phyloP scores from a whole-genome alignment of 2,797 vertebrate genomes.

The Zenarchopterus dispar region DNA sequence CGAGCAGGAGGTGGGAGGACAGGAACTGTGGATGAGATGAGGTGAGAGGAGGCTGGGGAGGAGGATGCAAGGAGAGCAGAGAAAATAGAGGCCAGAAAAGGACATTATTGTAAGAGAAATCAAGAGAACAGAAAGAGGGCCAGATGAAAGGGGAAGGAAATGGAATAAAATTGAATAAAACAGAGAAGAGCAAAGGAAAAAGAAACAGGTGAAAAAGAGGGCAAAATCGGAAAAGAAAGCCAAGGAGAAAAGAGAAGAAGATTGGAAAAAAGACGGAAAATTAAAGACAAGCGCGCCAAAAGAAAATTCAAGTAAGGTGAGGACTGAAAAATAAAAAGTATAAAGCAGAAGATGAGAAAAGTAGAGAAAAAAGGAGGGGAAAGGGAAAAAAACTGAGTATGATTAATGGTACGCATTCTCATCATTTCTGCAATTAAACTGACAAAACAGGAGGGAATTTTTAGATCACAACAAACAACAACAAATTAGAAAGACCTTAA shows the following conservation, averaged over 20 bases:
- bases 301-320: no score
- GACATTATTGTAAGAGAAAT: not conserved
- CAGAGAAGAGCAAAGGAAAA: not conserved
- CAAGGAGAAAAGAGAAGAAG: no score
- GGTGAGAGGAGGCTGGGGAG: conserved; percentile 26
- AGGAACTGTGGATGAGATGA: conserved; percentile 64
- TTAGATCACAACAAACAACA: not conserved
- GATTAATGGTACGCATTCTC: not conserved
- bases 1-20: conserved; percentile 40
- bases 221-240: not conserved
- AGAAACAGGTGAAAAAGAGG: not conserved
- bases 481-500: not conserved
- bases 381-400: no score
- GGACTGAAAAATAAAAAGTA: no score
- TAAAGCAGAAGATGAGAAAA: no score
- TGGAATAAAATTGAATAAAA: no score
- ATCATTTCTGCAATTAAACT: conserved; percentile 1
- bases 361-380: not conserved
- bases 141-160: no score
- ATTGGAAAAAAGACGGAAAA: no score
- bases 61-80: not conserved
- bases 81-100: not conserved
- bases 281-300: no score
- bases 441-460: not conserved
- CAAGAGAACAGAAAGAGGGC: no score